These are phyloP conservation scores for Hydropsyche betteni DNA, from an alignment of 2,888 invertebrate genomes.

Conservation along the genomic window DNA sequence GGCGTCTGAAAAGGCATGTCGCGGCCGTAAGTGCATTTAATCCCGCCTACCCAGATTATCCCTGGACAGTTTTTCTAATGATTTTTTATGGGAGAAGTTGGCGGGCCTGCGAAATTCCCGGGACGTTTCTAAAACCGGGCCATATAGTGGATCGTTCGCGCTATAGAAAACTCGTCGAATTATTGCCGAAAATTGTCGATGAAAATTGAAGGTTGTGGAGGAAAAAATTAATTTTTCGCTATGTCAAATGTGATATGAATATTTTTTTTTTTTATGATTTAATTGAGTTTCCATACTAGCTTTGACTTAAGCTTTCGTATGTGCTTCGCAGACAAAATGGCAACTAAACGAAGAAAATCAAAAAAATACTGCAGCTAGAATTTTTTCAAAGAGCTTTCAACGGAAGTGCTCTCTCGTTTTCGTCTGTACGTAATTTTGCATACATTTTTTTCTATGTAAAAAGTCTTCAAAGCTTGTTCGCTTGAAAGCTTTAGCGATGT, in stretches of 20 bases:
- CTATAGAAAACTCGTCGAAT: not conserved
- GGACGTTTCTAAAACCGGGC: not conserved
- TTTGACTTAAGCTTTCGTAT: too few species aligned
- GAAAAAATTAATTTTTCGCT: too few species aligned
- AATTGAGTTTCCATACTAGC: too few species aligned
- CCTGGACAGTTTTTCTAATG: slow-evolving; percentile 19
- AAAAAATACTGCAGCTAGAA: not conserved
- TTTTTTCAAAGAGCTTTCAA: slow-evolving; percentile 11
- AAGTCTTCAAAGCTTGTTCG: not conserved
- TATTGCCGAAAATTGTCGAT: not conserved
- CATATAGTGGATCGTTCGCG: not conserved
- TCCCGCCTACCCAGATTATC: slow-evolving; percentile 5
- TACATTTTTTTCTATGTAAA: not conserved
- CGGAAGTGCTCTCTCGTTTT: not conserved
- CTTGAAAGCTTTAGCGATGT: slow-evolving; percentile 7
- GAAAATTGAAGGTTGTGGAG: too few species aligned
- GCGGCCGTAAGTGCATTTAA: slow-evolving; percentile 16
- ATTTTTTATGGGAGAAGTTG: slow-evolving; percentile 14
- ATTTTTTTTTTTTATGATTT: too few species aligned
- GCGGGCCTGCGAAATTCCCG: not conserved
- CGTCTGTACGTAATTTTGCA: not conserved
- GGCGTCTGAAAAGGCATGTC: not conserved
- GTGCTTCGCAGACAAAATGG: not conserved
- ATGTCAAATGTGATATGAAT: too few species aligned
- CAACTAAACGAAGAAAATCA: slow-evolving; percentile 15